phyloP scores from a whole-genome alignment of 2,888 invertebrate species.

The Gymnosoma rotundatum region DNA sequence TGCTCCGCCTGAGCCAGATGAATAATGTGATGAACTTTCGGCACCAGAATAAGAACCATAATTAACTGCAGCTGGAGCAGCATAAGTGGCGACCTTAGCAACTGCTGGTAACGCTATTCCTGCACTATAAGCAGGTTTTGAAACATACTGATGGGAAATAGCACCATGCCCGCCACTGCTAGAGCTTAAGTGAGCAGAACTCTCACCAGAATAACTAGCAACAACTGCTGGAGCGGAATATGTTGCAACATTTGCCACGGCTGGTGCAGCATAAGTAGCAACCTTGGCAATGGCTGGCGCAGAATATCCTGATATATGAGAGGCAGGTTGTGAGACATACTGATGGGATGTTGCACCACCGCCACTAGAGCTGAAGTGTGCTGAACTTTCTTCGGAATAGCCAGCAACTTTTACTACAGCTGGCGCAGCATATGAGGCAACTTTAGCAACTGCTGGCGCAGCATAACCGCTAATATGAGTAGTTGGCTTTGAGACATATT shows the following conservation, averaged over 20 bases:
- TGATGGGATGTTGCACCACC: constrained; percentile 70
- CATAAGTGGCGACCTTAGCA: constrained; percentile 72
- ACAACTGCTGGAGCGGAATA: constrained; percentile 20
- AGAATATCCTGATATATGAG: constrained; percentile 67
- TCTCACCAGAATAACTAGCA: constrained; percentile 29
- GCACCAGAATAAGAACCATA: constrained; percentile 70
- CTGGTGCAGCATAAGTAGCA: constrained; percentile 72
- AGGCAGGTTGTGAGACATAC: constrained; percentile 67
- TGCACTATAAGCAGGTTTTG: constrained; percentile 79
- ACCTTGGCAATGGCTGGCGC: constrained; percentile 68
- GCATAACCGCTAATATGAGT: constrained; percentile 79
- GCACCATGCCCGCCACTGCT: constrained; percentile 71
- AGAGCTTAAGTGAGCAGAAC: constrained; percentile 54
- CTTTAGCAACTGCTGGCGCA: constrained; percentile 66
- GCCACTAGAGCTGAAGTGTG: constrained; percentile 65
- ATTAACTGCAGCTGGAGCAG: constrained; percentile 66
- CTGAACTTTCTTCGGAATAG: constrained; percentile 36
- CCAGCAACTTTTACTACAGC: constrained; percentile 51
- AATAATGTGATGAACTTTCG: constrained; percentile 38
- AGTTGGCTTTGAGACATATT: constrained; percentile 73
- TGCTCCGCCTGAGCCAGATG: constrained; percentile 72
- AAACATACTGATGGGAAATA: constrained; percentile 74
- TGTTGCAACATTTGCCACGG: constrained; percentile 50
- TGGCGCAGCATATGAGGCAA: constrained; percentile 66
- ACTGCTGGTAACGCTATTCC: constrained; percentile 63